Conservation (phyloP, 2,113 vertebrate genomes). For the Myotis brandtii region DNA sequence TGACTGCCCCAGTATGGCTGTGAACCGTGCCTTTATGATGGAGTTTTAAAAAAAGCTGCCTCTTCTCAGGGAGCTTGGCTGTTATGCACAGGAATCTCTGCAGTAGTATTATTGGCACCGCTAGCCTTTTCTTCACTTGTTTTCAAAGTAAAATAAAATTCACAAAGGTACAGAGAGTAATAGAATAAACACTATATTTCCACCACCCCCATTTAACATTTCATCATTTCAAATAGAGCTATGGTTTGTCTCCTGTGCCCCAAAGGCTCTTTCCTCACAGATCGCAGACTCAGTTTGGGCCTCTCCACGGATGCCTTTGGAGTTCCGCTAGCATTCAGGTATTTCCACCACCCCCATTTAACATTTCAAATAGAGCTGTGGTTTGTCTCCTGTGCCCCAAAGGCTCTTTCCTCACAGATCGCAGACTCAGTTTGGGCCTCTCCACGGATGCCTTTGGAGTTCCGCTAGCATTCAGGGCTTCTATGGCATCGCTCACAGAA, state of each 20-base stretch:
- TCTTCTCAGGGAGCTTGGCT: not conserved
- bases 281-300: not conserved
- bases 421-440: not conserved
- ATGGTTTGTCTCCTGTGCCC: not conserved
- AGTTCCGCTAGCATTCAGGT: not conserved
- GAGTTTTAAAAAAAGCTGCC: not conserved
- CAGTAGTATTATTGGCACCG: not conserved
- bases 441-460: not conserved
- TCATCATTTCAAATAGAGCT: not conserved
- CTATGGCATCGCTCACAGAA: accelerated
- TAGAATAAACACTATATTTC: not conserved
- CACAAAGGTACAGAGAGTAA: not conserved
- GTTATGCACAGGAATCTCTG: not conserved
- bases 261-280: accelerated
- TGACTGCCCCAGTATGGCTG: not conserved
- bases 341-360: not conserved
- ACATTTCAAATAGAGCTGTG: not conserved
- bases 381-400: not conserved
- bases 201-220: not conserved
- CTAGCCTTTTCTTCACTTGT: not conserved
- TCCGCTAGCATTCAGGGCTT: not conserved
- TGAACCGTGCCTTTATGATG: not conserved
- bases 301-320: not conserved
- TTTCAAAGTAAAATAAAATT: not conserved
- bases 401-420: not conserved